Evolutionary conservation across 1,140 invertebrate genomes (phyloP).

Genomic region (Archivesica marissinica): DNA sequence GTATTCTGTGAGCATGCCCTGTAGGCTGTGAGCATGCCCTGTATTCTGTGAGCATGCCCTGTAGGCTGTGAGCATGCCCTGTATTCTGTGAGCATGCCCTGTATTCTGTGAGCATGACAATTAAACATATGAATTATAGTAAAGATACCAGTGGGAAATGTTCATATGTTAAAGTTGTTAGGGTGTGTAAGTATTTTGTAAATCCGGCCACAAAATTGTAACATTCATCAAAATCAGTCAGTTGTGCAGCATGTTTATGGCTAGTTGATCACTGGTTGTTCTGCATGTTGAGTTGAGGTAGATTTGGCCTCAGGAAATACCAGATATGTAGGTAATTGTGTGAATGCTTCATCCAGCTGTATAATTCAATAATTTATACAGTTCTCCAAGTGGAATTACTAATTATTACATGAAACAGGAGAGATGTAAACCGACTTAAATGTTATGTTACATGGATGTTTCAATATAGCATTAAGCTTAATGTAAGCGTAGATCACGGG

Average conservation of each 20-base stretch:
- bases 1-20: too few relatives aligned
- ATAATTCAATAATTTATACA: not conserved
- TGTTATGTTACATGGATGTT: not conserved
- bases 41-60: too few relatives aligned
- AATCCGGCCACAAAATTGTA: constrained; percentile 23
- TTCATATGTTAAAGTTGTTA: constrained; percentile 10
- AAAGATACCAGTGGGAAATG: not conserved
- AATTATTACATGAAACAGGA: not conserved
- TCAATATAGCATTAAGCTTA: not conserved
- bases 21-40: too few relatives aligned
- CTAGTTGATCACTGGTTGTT: constrained; percentile 37
- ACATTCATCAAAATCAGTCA: constrained; percentile 55
- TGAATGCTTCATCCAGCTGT: not conserved
- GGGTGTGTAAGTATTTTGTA: constrained; percentile 4
- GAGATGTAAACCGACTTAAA: too few relatives aligned
- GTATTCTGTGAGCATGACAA: too few relatives aligned
- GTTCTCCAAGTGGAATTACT: constrained; percentile 11
- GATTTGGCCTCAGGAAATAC: not conserved
- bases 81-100: too few relatives aligned
- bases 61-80: too few relatives aligned
- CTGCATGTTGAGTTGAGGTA: not conserved
- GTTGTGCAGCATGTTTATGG: constrained; percentile 41
- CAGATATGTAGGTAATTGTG: constrained; percentile 1
- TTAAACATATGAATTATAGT: too few relatives aligned
- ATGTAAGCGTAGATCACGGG: not conserved